Base-by-base conservation (phyloP, 2,888 invertebrate genomes). In the Xylophagus ater region DNA sequence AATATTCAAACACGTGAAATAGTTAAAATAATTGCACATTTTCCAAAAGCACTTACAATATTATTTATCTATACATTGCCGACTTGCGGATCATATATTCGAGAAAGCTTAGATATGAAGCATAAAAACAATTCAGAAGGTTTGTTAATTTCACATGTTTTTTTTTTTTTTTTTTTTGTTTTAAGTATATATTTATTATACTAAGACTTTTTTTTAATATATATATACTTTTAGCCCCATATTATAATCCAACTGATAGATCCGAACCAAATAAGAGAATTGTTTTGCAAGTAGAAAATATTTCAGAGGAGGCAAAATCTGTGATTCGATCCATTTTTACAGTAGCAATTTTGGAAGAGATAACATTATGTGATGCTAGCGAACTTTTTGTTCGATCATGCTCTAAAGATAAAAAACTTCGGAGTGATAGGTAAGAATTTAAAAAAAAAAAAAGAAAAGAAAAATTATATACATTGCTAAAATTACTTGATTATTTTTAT, bases 11-110 rank as follows among this genome's bases (percentile, higher is more conserved):
- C 72, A 36, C 69, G 70, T 44, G 79, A 81, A 57, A 75, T 88
- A 35, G 73, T 84, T 2, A 78, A 78, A 67, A 74, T 87, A 46
- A 67, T 85, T 50, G 78, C 78, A 32, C 81, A 85, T 66, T 84
- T 86, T 66, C 78, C 80, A 4, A 81, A 78, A 61, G 65, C 71
- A 2, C 67, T 84, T 59, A 83, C 85, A 5, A 80, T 88, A 2
- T 66, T 92, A 48, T 88, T 89, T 62, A 70, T 89, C 50, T 85
- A 85, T 53, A 76, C 83, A 12, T 73, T 76, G 49, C 74, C 75
- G 37, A 70, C 67, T 31, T 78, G 78, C 56, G 87, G 81, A 12
- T 66, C 66, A 18, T 74, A 73, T 50, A 76, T 90, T 38, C 69
- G 88, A 37, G 73, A 74, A 50, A 62, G 69, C 19, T 67, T 90